Percentiles rank a stretch among this genome's conserved stretches.
These are phyloP conservation scores for Drosophila jambulina DNA, from an alignment of 1,140 invertebrate species.

Conservation along the genomic window DNA sequence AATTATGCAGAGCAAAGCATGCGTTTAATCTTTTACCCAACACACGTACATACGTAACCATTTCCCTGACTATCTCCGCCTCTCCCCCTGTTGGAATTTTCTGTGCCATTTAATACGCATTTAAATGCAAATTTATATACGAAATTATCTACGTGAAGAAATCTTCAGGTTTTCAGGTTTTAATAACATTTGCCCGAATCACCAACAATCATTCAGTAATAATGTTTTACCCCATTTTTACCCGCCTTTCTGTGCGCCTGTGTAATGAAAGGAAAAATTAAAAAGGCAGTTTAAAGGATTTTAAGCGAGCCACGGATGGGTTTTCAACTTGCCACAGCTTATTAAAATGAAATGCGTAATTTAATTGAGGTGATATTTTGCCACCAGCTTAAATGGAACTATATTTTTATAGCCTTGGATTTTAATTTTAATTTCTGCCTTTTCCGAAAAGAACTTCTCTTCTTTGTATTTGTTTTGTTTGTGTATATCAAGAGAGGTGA, in stretches of 20 bases:
- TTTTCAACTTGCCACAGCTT: background rate
- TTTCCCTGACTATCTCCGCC: background rate
- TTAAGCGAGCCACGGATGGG: background rate
- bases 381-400: background rate
- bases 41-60: constrained; percentile 41
- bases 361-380: constrained; percentile 3
- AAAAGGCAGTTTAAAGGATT: background rate
- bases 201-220: constrained; percentile 30
- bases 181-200: constrained; percentile 69
- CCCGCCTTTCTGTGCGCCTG: background rate
- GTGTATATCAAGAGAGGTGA: background rate
- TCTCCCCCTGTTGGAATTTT: constrained; percentile 42
- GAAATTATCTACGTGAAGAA: constrained; percentile 81
- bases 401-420: background rate
- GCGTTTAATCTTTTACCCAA: constrained; percentile 81
- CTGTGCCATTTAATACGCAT: constrained; percentile 80
- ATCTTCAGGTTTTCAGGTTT: constrained; percentile 77
- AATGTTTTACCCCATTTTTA: constrained; percentile 24
- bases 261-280: constrained; percentile 11
- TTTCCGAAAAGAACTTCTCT: background rate
- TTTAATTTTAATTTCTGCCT: background rate
- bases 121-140: constrained; percentile 79
- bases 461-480: background rate
- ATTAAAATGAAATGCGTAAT: background rate
- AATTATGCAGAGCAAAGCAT: constrained; percentile 83